These are phyloP conservation scores for Percopsis transmontana DNA, from an alignment of 2,113 vertebrate species.

Conservation along the genomic window DNA sequence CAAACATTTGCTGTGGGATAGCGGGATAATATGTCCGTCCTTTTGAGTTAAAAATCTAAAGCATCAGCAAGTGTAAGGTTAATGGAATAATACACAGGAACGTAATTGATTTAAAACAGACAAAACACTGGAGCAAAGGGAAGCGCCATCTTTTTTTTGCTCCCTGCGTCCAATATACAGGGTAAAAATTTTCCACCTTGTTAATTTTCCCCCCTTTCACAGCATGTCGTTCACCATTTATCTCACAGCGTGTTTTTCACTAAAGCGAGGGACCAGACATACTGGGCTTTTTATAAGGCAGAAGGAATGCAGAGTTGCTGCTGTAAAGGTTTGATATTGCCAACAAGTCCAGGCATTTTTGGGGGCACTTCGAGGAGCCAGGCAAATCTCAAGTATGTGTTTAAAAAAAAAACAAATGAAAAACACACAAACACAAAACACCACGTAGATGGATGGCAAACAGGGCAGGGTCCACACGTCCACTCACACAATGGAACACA, in stretches of 20 bases:
- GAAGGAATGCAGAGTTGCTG: constrained; percentile 47
- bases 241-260: constrained; percentile 24
- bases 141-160: constrained; percentile 4
- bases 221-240: constrained; percentile 41
- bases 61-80: constrained; percentile 9
- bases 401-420: constrained; percentile 5
- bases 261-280: constrained; percentile 28
- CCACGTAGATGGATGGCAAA: constrained; percentile 9
- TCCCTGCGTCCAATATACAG: constrained; percentile 23
- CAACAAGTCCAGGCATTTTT: constrained; percentile 53
- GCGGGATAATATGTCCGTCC: neutral
- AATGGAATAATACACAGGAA: constrained; percentile 17
- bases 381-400: too few species aligned
- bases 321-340: constrained; percentile 44
- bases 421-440: too few species aligned
- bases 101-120: constrained; percentile 8
- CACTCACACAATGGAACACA: neutral
- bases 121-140: neutral
- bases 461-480: neutral
- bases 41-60: neutral
- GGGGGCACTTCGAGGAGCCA: constrained; percentile 18
- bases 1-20: constrained; percentile 20
- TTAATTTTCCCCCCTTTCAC: constrained; percentile 41
- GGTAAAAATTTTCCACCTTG: constrained; percentile 60
- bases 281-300: constrained; percentile 49